Evolutionary conservation across 2,888 invertebrate species (phyloP).

Genomic region (Chorisops tibialis): DNA sequence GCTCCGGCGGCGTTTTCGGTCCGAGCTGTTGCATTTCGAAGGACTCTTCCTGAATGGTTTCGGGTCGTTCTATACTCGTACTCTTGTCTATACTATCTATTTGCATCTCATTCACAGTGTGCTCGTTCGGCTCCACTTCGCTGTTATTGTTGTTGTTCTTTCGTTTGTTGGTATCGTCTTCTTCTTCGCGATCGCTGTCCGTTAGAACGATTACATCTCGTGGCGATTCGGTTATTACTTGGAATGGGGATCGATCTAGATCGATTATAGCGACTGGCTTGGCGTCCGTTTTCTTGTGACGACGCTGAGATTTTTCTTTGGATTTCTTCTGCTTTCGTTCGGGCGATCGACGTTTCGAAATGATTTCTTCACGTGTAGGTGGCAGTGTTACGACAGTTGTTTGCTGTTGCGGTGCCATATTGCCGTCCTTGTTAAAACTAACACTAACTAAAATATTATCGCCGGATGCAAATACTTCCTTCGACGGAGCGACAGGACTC

Average conservation of each 20-base stretch:
- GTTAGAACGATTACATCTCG: constrained; percentile 78
- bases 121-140: constrained; percentile 16
- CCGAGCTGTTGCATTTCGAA: constrained; percentile 54
- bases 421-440: constrained; percentile 72
- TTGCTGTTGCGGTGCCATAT: constrained; percentile 43
- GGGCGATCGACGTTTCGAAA: constrained; percentile 38
- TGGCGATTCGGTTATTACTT: constrained; percentile 76
- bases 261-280: constrained; percentile 82
- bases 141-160: constrained; percentile 2
- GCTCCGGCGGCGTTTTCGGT: constrained; percentile 74
- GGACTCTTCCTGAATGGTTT: constrained; percentile 37
- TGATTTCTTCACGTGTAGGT: constrained; percentile 46
- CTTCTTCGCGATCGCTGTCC: constrained; percentile 66
- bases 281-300: constrained; percentile 56
- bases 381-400: constrained; percentile 50
- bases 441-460: constrained; percentile 91
- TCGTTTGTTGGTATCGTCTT: constrained; percentile 27
- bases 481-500: constrained; percentile 61
- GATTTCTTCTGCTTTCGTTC: constrained; percentile 41
- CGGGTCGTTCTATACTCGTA: constrained; percentile 37
- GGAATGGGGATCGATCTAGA: constrained; percentile 79
- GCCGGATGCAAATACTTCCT: constrained; percentile 89
- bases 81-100: constrained; percentile 22
- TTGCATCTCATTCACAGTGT: constrained; percentile 5
- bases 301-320: constrained; percentile 42